Conservation (phyloP, 2,113 vertebrate species). For the Microtus oregoni region DNA sequence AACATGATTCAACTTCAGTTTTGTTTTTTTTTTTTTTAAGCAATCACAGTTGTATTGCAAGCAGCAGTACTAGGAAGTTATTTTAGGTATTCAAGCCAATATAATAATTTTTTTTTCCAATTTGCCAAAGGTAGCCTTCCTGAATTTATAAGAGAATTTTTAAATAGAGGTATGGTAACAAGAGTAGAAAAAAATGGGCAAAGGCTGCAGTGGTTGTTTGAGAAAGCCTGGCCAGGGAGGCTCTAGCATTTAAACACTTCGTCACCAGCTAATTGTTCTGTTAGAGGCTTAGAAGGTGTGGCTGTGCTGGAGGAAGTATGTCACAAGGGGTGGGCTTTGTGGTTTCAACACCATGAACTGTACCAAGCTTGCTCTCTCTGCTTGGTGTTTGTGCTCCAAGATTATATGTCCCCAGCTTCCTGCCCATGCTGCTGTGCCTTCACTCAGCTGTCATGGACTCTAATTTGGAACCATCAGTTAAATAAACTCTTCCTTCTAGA, state of each 20-base stretch:
- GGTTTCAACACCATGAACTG: not conserved
- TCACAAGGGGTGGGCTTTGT: not conserved
- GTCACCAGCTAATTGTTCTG: not conserved
- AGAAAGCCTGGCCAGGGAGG: not conserved
- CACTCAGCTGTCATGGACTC: not conserved
- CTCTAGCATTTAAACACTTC: not conserved
- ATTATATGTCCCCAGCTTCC: not conserved
- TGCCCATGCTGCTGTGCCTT: not conserved
- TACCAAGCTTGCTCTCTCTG: not conserved
- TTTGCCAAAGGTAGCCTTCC: not conserved
- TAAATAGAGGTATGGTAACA: not conserved
- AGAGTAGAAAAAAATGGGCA: not conserved
- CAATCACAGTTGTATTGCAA: not conserved
- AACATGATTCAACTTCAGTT: not conserved
- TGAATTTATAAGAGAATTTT: constrained; percentile 16
- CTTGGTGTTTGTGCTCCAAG: not conserved
- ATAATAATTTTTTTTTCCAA: not conserved
- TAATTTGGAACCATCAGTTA: not conserved
- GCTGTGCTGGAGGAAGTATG: not conserved
- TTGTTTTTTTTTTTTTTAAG: not conserved
- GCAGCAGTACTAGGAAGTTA: not conserved
- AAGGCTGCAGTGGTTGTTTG: not conserved
- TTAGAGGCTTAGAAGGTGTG: not conserved
- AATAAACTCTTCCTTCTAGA: not conserved
- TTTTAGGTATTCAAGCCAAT: constrained; percentile 7